Base-by-base conservation (phyloP, 2,888 invertebrate genomes). In the Cryptocephalus moraei region DNA sequence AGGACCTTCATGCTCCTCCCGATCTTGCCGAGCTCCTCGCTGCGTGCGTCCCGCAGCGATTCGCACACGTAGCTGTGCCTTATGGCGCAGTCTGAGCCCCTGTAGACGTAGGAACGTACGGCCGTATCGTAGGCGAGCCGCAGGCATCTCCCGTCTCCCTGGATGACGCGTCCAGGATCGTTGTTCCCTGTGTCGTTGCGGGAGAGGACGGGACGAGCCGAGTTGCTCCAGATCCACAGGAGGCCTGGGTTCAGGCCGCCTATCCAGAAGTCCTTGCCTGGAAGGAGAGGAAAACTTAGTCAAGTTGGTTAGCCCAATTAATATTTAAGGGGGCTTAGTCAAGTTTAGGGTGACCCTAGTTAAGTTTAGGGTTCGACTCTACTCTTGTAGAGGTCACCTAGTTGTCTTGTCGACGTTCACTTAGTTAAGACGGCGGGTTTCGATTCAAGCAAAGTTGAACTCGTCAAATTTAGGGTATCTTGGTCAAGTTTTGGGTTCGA, bases 161-260 rank as follows among this genome's bases (percentile, higher is more conserved):
- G 65, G 36, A 80, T 79, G 41, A 74, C 73, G 6, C 70, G 61
- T 1, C 72, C 62, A 0, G 72, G 70, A 47, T 77, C 70, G 41
- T 62, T 61, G 39, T 59, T 61, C n/a, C 36, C 12, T 2, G 36
- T 11, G 46, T 58, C 57, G 46, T 60, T 59, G 39, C 53, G 52
- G 3, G 56, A 51, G 3, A 74, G 71, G 33, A 90, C 82, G 0
- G 89, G 86, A 49, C 82, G 78, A 1, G 86, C 90, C 32, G 85
- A 86, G 64, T 84, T 84, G 10, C 88, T 80, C 90, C 90, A 90
- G 64, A 90, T 89, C 90, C 90, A 90, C 44, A 90, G 72, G 10
- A 90, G 73, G 1, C 90, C 90, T 0, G 90, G 90, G 72, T 90
- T 90, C 48, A 90, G 72, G 0, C 88, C 90, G 32, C 87, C 89